A percentile compares a stretch with the other conserved stretches of the same genome.
phyloP scores from a whole-genome alignment of 1,140 invertebrate genomes.

The Tetragnatha versicolor region DNA sequence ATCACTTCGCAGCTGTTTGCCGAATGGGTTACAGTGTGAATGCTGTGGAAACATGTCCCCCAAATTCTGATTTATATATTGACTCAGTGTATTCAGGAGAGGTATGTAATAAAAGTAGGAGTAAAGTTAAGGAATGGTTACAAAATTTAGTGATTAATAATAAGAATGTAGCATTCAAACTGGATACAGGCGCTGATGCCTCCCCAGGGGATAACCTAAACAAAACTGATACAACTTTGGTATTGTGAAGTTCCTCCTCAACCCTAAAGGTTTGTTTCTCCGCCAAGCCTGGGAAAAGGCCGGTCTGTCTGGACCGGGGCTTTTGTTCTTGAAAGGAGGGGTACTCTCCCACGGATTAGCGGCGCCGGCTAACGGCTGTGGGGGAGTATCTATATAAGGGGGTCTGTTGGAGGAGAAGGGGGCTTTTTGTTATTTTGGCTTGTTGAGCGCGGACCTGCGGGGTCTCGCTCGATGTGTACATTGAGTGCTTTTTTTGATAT shows the following conservation, averaged over 20 bases:
- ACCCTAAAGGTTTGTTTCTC: too few relatives aligned
- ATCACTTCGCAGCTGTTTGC: not conserved
- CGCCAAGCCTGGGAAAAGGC: too few relatives aligned
- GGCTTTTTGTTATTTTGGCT: too few relatives aligned
- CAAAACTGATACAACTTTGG: not conserved
- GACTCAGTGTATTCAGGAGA: not conserved
- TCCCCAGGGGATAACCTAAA: not conserved
- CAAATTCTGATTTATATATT: not conserved
- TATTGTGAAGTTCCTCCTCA: not conserved
- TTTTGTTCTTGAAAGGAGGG: too few relatives aligned
- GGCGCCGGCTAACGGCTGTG: too few relatives aligned
- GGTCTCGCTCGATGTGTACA: too few relatives aligned
- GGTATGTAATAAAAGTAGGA: not conserved
- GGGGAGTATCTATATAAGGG: too few relatives aligned
- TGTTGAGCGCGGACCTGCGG: too few relatives aligned
- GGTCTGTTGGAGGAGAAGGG: too few relatives aligned
- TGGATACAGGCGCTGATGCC: constrained; percentile 18
- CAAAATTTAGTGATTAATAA: not conserved
- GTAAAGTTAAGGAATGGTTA: not conserved
- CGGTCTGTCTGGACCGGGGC: too few relatives aligned
- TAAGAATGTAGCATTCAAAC: constrained; percentile 4
- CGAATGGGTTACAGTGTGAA: not conserved
- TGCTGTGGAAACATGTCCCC: not conserved
- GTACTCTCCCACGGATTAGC: too few relatives aligned
- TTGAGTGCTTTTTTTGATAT: not conserved